Base-by-base conservation (phyloP, 92 coral and sea anemone species). In the Porites lobata region DNA sequence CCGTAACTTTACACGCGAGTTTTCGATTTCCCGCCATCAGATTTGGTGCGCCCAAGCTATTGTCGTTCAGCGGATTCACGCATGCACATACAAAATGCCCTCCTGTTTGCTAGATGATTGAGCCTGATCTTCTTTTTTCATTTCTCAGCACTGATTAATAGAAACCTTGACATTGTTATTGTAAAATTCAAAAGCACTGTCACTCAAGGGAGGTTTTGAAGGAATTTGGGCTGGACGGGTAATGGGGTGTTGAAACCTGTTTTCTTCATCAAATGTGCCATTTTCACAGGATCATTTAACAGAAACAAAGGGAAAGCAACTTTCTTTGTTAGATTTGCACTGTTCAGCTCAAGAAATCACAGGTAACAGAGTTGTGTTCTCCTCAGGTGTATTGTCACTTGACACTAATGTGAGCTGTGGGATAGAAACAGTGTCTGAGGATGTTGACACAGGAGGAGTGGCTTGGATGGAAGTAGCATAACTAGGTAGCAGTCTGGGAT, bases 161-260 rank as follows among this genome's bases (percentile, higher is more conserved):
- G 69, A 29, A 26, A 88, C 87, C 77, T 71, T 61, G 73, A 88
- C 58, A 53, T 53, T 53, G 58, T 54, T 50, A 43, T 67, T 75
- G 78, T 84, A 84, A 47, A 70, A 84, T 11, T 84, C 79, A 6
- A 72, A 71, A 70, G 81, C 80, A 72, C 43, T 73, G 62, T 74
- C 80, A 43, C 38, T 69, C 12, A 82, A 11, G 86, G 78, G 75
- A 65, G 86, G 86, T 65, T 52, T 69, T 82, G 78, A 69, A 38
- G 86, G 86, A 63, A 81, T 12, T 50, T 38, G 72, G 6, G 69
- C 76, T 66, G 86, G 72, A 70, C 38, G 15, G 75, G 51, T 79
- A 79, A 79, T 38, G 18, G 84, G 84, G 73, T 72, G 72, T 79
- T 79, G 84, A 79, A 69, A 79, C 84, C 3, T 79, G 32, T 79